A percentile compares a stretch with the other conserved stretches of the same genome.
phyloP scores from a whole-genome alignment of 2,888 invertebrate species.

The Autographa gamma region DNA sequence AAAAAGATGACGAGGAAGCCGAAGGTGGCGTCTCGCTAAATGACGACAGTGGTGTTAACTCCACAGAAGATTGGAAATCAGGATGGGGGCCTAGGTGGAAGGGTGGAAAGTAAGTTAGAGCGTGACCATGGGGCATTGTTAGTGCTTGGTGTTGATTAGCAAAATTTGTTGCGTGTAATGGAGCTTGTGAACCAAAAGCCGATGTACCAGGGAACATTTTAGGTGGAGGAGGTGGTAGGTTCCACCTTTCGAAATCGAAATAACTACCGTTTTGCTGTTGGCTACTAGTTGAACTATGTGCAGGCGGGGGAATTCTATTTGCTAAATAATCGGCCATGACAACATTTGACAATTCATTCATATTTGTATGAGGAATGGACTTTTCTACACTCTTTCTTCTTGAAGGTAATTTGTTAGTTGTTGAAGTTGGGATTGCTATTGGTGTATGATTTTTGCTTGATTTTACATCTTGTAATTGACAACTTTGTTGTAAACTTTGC shows the following conservation, averaged over 20 bases:
- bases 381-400: constrained; percentile 91
- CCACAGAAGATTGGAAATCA: constrained; percentile 91
- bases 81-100: constrained; percentile 92
- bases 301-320: constrained; percentile 92
- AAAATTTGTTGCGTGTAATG: constrained; percentile 88
- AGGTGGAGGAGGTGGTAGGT: constrained; percentile 91
- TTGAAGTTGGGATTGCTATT: constrained; percentile 69
- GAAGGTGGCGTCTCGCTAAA: constrained; percentile 89
- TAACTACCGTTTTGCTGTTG: constrained; percentile 92
- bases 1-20: constrained; percentile 88
- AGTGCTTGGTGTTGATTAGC: constrained; percentile 91
- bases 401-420: constrained; percentile 72
- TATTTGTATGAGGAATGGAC: constrained; percentile 78
- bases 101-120: constrained; percentile 93
- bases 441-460: constrained; percentile 79
- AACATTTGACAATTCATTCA: constrained; percentile 88
- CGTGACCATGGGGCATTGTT: constrained; percentile 91
- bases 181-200: constrained; percentile 89
- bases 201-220: constrained; percentile 91
- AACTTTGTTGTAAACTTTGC: constrained; percentile 90
- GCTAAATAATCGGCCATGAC: constrained; percentile 88
- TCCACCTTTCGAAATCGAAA: constrained; percentile 95
- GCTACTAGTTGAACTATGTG: constrained; percentile 90
- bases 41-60: constrained; percentile 90
- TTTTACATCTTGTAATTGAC: constrained; percentile 89